Conservation (phyloP, 2,888 invertebrate genomes). For the Asteroscopus sphinx region DNA sequence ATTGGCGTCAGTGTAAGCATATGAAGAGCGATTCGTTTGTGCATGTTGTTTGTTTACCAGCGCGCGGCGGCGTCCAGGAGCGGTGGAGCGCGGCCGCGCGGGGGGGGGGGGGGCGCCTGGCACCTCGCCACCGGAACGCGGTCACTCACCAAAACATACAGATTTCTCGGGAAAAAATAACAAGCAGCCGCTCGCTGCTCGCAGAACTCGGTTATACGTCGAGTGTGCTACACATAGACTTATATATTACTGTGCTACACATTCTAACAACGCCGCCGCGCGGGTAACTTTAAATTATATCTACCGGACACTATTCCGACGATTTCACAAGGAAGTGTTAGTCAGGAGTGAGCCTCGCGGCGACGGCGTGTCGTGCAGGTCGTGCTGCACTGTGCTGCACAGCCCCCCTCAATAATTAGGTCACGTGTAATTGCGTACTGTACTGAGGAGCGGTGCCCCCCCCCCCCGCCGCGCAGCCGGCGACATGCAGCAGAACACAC, state of each 20-base stretch:
- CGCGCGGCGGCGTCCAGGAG: conserved; percentile 29
- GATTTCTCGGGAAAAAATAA: conserved; percentile 79
- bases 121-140: conserved; percentile 78
- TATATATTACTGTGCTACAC: conserved; percentile 80
- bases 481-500: not conserved
- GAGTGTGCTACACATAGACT: conserved; percentile 81
- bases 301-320: conserved; percentile 3
- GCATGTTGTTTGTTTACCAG: conserved; percentile 51
- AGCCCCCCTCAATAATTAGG: conserved; percentile 19
- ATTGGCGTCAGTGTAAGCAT: not conserved
- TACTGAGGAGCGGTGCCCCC: conserved; percentile 13
- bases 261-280: conserved; percentile 9
- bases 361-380: not conserved
- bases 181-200: conserved; percentile 76
- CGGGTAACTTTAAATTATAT: conserved; percentile 5
- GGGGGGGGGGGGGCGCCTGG: conserved; percentile 62
- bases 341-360: not conserved
- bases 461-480: conserved; percentile 15
- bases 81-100: conserved; percentile 47
- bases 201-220: conserved; percentile 90
- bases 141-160: conserved; percentile 80
- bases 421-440: conserved; percentile 24
- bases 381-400: no score
- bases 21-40: conserved; percentile 4
- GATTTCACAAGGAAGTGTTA: conserved; percentile 9